Evolutionary conservation across 1,140 invertebrate species (phyloP).

Genomic region (Frieseomelitta varia): DNA sequence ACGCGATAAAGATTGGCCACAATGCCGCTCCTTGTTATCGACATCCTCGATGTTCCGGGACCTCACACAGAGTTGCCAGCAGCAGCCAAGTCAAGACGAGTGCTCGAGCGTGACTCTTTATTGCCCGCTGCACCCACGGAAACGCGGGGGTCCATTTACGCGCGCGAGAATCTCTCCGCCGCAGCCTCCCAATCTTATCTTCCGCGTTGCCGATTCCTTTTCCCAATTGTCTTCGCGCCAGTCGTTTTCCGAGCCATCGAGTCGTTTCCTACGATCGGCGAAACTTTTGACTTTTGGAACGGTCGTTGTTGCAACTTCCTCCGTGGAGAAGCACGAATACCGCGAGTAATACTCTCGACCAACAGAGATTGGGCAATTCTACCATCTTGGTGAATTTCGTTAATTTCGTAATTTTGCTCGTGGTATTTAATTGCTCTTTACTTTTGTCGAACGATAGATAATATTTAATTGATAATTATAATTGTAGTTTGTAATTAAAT

Average conservation of each 20-base stretch:
- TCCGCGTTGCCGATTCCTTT: not conserved
- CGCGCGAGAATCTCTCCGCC: not conserved
- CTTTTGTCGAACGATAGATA: too few species aligned
- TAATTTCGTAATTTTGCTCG: too few species aligned
- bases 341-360: not conserved
- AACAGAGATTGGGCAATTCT: too few species aligned
- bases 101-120: slow-evolving; percentile 40
- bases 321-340: too few species aligned
- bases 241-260: not conserved
- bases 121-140: slow-evolving; percentile 21
- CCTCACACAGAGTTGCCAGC: slow-evolving; percentile 53
- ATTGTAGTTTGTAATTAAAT: too few species aligned
- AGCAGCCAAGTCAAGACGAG: slow-evolving; percentile 56
- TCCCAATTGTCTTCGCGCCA: too few species aligned
- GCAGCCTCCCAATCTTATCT: not conserved
- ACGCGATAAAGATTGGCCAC: slow-evolving; percentile 56
- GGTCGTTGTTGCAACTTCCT: not conserved
- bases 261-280: not conserved
- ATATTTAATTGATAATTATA: too few species aligned
- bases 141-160: slow-evolving; percentile 22
- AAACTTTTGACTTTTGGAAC: not conserved
- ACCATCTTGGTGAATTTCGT: too few species aligned
- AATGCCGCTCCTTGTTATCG: slow-evolving; percentile 58
- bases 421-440: too few species aligned
- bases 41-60: slow-evolving; percentile 47